Base-by-base conservation (phyloP, 1,140 invertebrate genomes). In the Drosophila sproati region DNA sequence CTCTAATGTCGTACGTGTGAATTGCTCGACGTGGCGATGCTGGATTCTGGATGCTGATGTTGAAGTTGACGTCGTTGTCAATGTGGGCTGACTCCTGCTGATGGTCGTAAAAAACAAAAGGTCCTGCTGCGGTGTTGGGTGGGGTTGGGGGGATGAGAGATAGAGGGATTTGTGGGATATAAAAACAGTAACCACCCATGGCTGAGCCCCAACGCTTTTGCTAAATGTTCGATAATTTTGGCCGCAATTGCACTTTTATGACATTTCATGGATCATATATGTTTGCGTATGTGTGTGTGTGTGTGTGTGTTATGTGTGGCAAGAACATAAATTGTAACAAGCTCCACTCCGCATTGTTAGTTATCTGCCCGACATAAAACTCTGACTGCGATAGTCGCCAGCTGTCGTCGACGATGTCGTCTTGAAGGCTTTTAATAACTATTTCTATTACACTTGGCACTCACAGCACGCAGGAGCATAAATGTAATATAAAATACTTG, bases 221-320 rank as follows among this genome's bases (percentile, higher is more conserved):
- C 85, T 89, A 80, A 87, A 87, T 87, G 83, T 88, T 87, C 85
- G 80, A 87, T 87, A 88, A 87, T 89, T 87, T 87, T 83, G 64
- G 83, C 77, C 82, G 66, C 82, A 87, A 87, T 87, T 87, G 82
- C 83, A 83, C 71, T 87, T 87, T 87, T 87, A 87, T 87, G 80
- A 78, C 73, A 74, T 83, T 88, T 78, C 85, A 88, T 87, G 83
- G 77, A 77, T 87, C 83, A 87, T 80, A 82, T 82, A 12, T 32
- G 34, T 20, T 20, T 20, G 20, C 20, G 20, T 20, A 20, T 20
- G 20, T 20, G 20, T 20, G 20, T 20, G 20, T 20, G 20, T 20
- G 20, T 20, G 20, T 20, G 20, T 20, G 20, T 3, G 28, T 61
- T 37, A 32, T 32, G 12, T 32, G 45, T 56, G 56, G 55, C 20